Evolutionary conservation across 2,113 vertebrate species (phyloP), one percentile per base, ranked within the genome.

Genomic region (Fukomys damarensis): DNA sequence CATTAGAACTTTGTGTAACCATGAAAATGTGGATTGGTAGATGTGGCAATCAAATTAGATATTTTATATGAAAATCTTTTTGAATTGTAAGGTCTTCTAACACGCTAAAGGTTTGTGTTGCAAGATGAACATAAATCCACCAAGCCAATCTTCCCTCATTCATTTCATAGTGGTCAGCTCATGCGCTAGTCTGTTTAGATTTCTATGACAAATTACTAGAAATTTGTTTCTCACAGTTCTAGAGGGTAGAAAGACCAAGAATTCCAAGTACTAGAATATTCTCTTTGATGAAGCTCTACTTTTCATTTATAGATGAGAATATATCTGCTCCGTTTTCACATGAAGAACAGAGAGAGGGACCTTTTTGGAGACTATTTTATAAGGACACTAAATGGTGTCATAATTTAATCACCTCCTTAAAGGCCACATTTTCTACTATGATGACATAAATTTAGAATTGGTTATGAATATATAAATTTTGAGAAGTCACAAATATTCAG

Each of bases 41-140:
- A 61, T 81, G 3, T n/a, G 58, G 13, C 54, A 92, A 81, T 86
- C 22, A 56, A 38, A 70, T 80, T 43, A 54, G 14, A 41, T 17
- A 63, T 65, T 79, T 86, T 59, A 79, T 28, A 32, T 28, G 80
- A 49, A 85, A 68, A 49, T 72, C 2, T 3, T 87, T 93, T 95
- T 17, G 58, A 41, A 68, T 30, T 3, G 77, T 89, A 81, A 74
- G 4, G 7, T 90, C 2, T 10, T 82, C 46, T 35, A 58, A 93
- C 87, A 83, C 84, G 35, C 79, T 58, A 66, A 22, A 93, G 93
- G 38, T 43, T 82, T 11, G 56, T 56, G 17, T 54, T 59, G 0
- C 16, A 79, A 65, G 7, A 82, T 38, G 13, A 61, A 52, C 32
- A 17, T n/a, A 61, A 76, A 76, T 61, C 58, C 63, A 49, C 4